A percentile compares a stretch with the other conserved stretches of the same genome.
phyloP scores from a whole-genome alignment of 2,113 vertebrate species.

The Scartelaos histophorus region DNA sequence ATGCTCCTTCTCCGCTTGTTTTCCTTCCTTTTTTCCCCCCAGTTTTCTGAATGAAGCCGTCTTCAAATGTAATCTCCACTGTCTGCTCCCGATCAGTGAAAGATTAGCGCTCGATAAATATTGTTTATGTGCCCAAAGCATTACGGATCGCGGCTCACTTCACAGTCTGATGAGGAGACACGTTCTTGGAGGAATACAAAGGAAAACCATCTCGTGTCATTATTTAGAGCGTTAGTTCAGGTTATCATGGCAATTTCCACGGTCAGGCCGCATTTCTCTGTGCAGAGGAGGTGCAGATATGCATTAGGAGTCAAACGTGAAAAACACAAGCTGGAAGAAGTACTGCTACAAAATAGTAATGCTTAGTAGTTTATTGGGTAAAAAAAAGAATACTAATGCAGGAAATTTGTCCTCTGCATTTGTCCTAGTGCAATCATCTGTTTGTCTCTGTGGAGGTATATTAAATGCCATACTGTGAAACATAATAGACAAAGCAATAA shows the following conservation, averaged over 20 bases:
- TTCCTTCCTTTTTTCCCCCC: conserved; percentile 33
- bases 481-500: too few species aligned
- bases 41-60: conserved; percentile 67
- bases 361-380: background rate
- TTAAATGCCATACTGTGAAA: too few species aligned
- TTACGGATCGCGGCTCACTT: conserved; percentile 59
- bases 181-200: conserved; percentile 64
- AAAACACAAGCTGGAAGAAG: background rate
- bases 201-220: conserved; percentile 73
- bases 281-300: conserved; percentile 58
- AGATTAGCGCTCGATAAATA: conserved; percentile 75
- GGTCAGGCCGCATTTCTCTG: conserved; percentile 63
- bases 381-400: too few species aligned
- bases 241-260: conserved; percentile 73
- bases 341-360: background rate
- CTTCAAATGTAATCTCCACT: conserved; percentile 67
- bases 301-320: conserved; percentile 41
- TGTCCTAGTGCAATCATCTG: background rate
- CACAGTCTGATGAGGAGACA: conserved; percentile 62
- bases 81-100: conserved; percentile 67
- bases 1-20: conserved; percentile 27
- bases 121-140: conserved; percentile 66
- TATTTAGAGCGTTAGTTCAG: conserved; percentile 72
- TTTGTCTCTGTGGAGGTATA: too few species aligned
- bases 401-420: too few species aligned